phyloP scores from a whole-genome alignment of 1,140 invertebrate species.

The Odontomachus brunneus region DNA sequence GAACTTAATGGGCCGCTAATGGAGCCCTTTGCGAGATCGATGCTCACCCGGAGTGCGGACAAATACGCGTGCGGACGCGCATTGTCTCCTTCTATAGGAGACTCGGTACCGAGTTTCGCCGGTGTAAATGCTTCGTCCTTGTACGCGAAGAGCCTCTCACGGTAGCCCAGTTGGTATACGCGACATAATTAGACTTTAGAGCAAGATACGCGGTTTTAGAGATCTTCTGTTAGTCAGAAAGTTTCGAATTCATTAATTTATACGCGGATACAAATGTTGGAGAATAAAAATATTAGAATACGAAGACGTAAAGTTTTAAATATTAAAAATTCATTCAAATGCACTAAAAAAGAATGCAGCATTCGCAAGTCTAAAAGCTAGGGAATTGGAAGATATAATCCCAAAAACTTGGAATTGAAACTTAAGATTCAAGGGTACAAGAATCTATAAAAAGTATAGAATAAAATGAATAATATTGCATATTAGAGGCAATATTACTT shows the following conservation, averaged over 20 bases:
- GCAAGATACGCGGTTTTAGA: neutral
- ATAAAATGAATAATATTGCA: neutral
- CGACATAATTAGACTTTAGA: neutral
- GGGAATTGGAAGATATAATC: neutral
- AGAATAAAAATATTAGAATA: neutral
- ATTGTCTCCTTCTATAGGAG: neutral
- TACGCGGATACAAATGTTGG: neutral
- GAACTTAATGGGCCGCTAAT: slow-evolving; percentile 37
- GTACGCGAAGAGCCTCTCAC: neutral
- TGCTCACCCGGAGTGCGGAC: neutral
- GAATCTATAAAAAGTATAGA: neutral
- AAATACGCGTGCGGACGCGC: neutral
- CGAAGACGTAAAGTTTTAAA: neutral
- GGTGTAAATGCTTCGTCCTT: neutral
- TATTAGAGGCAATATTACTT: too few species aligned
- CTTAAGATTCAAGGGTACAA: neutral
- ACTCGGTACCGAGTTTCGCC: neutral
- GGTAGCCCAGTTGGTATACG: neutral
- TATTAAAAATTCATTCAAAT: neutral
- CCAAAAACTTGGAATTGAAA: neutral
- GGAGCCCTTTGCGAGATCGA: slow-evolving; percentile 42
- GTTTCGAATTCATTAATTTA: neutral
- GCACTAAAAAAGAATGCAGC: neutral
- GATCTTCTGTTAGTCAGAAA: neutral
- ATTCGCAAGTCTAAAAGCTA: neutral